Evolutionary conservation across 2,888 invertebrate genomes (phyloP).

Genomic region (Raillietiella orientalis): DNA sequence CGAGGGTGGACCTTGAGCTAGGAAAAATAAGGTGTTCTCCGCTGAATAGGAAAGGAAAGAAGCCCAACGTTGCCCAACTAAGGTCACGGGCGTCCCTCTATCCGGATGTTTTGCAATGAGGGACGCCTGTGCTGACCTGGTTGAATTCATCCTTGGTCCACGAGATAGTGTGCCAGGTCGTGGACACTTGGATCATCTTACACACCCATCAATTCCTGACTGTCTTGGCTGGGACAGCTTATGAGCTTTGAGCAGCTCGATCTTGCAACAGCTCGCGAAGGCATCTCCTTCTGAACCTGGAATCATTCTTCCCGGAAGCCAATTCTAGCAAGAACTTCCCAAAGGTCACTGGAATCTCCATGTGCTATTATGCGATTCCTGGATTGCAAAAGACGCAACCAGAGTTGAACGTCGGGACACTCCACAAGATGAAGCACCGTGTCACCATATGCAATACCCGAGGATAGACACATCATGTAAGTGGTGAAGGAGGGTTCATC

Average conservation of each 20-base stretch:
- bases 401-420: not conserved
- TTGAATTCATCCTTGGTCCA: too few species aligned
- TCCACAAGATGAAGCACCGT: slow-evolving; percentile 13
- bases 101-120: too few species aligned
- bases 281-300: slow-evolving; percentile 43
- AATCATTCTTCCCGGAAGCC: slow-evolving; percentile 15
- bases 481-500: slow-evolving; percentile 39
- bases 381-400: slow-evolving; percentile 16
- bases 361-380: slow-evolving; percentile 38
- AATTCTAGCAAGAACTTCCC: slow-evolving; percentile 11
- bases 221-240: slow-evolving; percentile 26
- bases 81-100: too few species aligned
- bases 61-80: too few species aligned
- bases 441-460: slow-evolving; percentile 37
- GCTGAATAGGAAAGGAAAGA: too few species aligned
- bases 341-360: slow-evolving; percentile 52
- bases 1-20: too few species aligned
- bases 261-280: slow-evolving; percentile 26
- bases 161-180: slow-evolving; percentile 27
- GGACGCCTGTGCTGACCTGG: too few species aligned
- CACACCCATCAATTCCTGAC: slow-evolving; percentile 29
- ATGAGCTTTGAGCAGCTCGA: slow-evolving; percentile 29
- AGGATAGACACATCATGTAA: slow-evolving; percentile 40
- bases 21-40: too few species aligned
- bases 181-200: slow-evolving; percentile 28